Conservation (phyloP, 2,113 vertebrate genomes). For the Alethe diademata region DNA sequence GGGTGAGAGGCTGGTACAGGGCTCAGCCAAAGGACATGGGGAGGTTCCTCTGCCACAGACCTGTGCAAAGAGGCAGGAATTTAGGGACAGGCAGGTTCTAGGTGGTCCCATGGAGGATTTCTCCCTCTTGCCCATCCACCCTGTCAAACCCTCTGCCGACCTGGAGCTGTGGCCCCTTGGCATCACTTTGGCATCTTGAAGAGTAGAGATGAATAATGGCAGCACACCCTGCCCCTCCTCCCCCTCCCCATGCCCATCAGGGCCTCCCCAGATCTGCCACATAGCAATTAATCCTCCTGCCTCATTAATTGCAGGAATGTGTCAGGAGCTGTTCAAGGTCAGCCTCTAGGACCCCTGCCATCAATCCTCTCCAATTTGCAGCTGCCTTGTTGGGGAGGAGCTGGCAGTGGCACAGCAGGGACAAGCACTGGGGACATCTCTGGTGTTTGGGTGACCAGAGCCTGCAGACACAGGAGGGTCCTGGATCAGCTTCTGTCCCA, state of each 20-base stretch:
- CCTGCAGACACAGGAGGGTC: background rate
- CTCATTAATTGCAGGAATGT: slow-evolving; percentile 6
- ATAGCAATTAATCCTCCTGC: slow-evolving; percentile 8
- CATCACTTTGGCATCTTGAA: background rate
- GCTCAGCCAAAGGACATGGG: rapidly evolving
- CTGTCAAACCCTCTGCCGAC: rapidly evolving
- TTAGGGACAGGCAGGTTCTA: background rate
- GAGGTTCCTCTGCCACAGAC: background rate
- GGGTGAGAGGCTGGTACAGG: background rate
- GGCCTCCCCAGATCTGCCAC: background rate
- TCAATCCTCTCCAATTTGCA: background rate
- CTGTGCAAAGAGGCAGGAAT: background rate
- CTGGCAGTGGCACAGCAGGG: background rate
- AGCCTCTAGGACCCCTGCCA: background rate
- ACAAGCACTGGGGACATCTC: background rate
- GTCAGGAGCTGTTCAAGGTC: slow-evolving; percentile 9
- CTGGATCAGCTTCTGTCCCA: rapidly evolving
- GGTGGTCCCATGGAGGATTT: background rate
- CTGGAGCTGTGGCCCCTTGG: background rate
- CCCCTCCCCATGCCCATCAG: background rate
- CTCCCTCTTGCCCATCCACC: background rate
- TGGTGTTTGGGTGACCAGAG: background rate
- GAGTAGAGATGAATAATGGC: background rate
- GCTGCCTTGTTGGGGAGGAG: background rate
- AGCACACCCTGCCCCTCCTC: background rate